Percentiles rank a stretch among this genome's conserved stretches.
These are phyloP conservation scores for Clarias laeviceps DNA, from an alignment of 2,797 vertebrate genomes.

Conservation along the genomic window DNA sequence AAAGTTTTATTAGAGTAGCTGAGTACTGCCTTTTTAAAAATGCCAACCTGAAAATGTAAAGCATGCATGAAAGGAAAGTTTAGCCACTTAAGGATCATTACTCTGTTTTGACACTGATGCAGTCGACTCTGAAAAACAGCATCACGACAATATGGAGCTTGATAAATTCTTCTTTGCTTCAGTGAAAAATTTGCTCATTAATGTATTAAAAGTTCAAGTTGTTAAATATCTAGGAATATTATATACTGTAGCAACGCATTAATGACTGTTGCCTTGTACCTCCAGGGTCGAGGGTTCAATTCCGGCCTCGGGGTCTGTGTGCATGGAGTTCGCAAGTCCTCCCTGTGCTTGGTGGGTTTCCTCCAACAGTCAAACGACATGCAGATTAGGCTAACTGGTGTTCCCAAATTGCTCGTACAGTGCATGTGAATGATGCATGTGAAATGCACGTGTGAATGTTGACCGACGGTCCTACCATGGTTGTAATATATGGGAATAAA, in stretches of 20 bases:
- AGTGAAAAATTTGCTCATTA: constrained; percentile 42
- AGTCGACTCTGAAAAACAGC: constrained; percentile 19
- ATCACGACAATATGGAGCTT: constrained; percentile 25
- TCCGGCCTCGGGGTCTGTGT: too few relatives aligned
- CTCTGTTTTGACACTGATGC: constrained; percentile 4
- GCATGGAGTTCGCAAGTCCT: too few relatives aligned
- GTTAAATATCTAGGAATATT: constrained; percentile 42
- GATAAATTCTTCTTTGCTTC: constrained; percentile 25
- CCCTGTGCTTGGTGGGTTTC: too few relatives aligned
- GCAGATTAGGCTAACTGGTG: too few relatives aligned
- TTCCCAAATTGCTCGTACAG: too few relatives aligned
- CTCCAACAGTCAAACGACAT: too few relatives aligned
- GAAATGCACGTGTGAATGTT: too few relatives aligned
- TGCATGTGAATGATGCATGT: too few relatives aligned
- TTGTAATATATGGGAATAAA: too few relatives aligned
- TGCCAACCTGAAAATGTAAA: constrained; percentile 46
- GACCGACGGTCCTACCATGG: too few relatives aligned
- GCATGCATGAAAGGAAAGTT: constrained; percentile 37
- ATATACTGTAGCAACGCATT: constrained; percentile 45
- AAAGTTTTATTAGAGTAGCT: not conserved
- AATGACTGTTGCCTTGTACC: constrained; percentile 9
- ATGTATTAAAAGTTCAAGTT: constrained; percentile 56
- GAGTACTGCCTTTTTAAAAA: constrained; percentile 32
- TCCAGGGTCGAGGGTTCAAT: too few relatives aligned
- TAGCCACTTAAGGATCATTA: constrained; percentile 33